phyloP scores from a whole-genome alignment of 2,888 invertebrate genomes.

The Pasiphila rectangulata region DNA sequence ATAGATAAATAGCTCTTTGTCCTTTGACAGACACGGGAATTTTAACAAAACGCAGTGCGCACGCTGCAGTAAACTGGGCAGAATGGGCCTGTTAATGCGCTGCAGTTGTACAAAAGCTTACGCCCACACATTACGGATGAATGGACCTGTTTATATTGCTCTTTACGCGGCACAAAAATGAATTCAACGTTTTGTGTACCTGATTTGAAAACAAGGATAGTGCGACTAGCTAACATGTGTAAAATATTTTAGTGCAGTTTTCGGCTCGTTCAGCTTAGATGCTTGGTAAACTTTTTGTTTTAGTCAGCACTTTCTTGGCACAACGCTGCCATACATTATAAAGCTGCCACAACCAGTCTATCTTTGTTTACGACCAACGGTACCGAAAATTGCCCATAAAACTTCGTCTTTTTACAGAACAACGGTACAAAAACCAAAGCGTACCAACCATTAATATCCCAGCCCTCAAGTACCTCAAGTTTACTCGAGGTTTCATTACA shows the following conservation, averaged over 20 bases:
- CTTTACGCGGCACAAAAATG: slow-evolving; percentile 3
- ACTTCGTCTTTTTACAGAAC: slow-evolving; percentile 19
- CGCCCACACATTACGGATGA: slow-evolving; percentile 15
- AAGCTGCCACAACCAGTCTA: background rate
- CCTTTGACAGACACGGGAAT: slow-evolving; percentile 44
- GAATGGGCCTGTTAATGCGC: slow-evolving; percentile 26
- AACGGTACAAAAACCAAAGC: slow-evolving; percentile 29
- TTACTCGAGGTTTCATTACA: slow-evolving; percentile 33
- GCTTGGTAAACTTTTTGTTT: background rate
- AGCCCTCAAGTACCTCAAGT: slow-evolving; percentile 30
- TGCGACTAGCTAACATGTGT: background rate
- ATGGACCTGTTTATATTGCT: slow-evolving; percentile 8
- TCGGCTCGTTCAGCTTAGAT: background rate
- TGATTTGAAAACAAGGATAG: background rate
- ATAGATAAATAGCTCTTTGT: slow-evolving; percentile 53
- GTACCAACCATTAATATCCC: slow-evolving; percentile 30
- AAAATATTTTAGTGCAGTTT: background rate
- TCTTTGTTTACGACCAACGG: slow-evolving; percentile 7
- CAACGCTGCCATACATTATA: background rate
- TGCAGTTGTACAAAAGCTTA: slow-evolving; percentile 9
- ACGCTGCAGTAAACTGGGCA: slow-evolving; percentile 29
- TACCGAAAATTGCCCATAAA: slow-evolving; percentile 21
- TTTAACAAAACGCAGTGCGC: slow-evolving; percentile 41
- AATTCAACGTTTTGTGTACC: background rate
- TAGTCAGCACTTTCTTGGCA: slow-evolving; percentile 1